Base-by-base conservation (phyloP, 2,888 invertebrate genomes). In the Xanthorhoe spadicearia region DNA sequence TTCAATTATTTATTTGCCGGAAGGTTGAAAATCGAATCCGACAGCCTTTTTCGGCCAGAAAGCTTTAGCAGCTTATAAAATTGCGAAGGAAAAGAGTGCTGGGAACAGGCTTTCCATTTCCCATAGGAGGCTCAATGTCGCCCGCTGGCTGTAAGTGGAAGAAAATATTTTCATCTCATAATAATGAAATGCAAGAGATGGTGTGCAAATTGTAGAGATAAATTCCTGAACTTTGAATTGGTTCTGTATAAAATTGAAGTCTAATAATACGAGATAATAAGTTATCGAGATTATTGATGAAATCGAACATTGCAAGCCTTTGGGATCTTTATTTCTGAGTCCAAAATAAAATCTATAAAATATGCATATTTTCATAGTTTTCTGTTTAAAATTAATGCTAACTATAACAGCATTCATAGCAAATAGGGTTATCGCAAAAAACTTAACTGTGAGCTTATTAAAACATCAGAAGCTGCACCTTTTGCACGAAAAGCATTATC, bases 111-210 rank as follows among this genome's bases (percentile, higher is more conserved):
- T 57, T 57, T 28, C 23, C 56, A 46, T 57, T 48, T 48, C 56
- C 56, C 56, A 57, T 17, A 17, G 32, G 56, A 57, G 35, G 53
- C 53, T 53, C 53, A 57, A 15, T 48, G 56, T 43, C 32, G 57
- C 17, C 15, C 48, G 48, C 17, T 17, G 17, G 48, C 38, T 3
- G 38, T 43, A 48, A 48, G 17, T 17, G 48, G 32, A 49, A 13
- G 9, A 49, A 49, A 57, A 49, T 57, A 57, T 57, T 57, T 49
- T 49, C 32, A 49, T 57, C 49, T 13, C 28, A 32, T 17, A 17
- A 15, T 48, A 57, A 49, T 49, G 32, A 18, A 54, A 54, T 7
- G 32, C 48, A 2, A 48, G 15, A 15, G 15, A 15, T 48, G 48
- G 17, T 17, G 8, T 46, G 48, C 15, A 48, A 48, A 48, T 17